A percentile compares a stretch with the other conserved stretches of the same genome.
These are phyloP conservation scores for Bergia sp. DNA, from an alignment of 92 coral and sea anemone genomes.

Conservation along the genomic window DNA sequence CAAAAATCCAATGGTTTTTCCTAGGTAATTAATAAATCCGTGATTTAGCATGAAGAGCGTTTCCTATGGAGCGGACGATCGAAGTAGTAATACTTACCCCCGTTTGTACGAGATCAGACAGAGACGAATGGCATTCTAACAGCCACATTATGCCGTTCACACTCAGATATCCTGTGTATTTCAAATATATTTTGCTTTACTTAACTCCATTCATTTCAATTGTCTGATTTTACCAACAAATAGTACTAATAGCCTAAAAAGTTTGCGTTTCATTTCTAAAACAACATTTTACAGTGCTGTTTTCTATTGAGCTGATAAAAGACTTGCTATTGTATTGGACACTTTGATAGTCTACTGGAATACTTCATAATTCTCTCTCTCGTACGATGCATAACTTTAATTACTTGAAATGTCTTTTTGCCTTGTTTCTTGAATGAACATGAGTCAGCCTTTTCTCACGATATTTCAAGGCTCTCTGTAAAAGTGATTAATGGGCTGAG, in stretches of 20 bases:
- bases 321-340: too few relatives aligned
- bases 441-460: not conserved
- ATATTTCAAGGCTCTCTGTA: not conserved
- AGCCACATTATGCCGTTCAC: not conserved
- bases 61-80: not conserved
- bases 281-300: not conserved
- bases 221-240: not conserved
- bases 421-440: too few relatives aligned
- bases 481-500: not conserved
- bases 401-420: too few relatives aligned
- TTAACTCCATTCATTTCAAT: too few relatives aligned
- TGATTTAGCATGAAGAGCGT: too few relatives aligned
- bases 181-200: too few relatives aligned
- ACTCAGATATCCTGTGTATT: not conserved
- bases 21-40: too few relatives aligned
- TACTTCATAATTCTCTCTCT: too few relatives aligned
- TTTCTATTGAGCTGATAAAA: too few relatives aligned
- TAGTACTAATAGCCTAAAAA: not conserved
- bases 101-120: not conserved
- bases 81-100: not conserved
- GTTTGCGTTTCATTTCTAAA: not conserved
- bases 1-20: too few relatives aligned
- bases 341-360: too few relatives aligned
- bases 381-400: too few relatives aligned
- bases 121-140: not conserved